Percentiles rank a stretch among this genome's conserved stretches.
phyloP scores from a whole-genome alignment of 2,888 invertebrate genomes.

The Drosophila longiperda region DNA sequence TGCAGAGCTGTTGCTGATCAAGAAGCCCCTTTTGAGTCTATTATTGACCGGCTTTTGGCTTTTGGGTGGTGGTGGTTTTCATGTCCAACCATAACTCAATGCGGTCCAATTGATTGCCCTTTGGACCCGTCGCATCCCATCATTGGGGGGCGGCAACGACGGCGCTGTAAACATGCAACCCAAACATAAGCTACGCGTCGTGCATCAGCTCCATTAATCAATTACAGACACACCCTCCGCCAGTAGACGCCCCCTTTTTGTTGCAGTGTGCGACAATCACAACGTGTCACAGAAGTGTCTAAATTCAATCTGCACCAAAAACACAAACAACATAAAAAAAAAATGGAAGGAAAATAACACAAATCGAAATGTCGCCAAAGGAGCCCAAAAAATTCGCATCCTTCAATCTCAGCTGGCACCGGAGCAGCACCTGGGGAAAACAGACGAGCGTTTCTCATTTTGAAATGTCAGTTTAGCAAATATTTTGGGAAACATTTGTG shows the following conservation, averaged over 20 bases:
- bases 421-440: constrained; percentile 34
- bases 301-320: constrained; percentile 50
- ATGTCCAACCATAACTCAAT: constrained; percentile 60
- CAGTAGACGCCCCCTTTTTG: not conserved
- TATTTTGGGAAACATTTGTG: constrained; percentile 10
- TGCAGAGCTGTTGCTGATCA: constrained; percentile 40
- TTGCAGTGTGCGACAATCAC: constrained; percentile 51
- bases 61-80: constrained; percentile 39
- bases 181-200: constrained; percentile 71
- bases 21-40: constrained; percentile 20
- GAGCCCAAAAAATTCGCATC: constrained; percentile 15
- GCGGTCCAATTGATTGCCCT: constrained; percentile 60
- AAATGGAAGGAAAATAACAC: not conserved
- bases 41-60: constrained; percentile 36
- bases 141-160: not conserved
- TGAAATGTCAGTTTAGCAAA: constrained; percentile 33
- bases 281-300: constrained; percentile 60
- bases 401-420: constrained; percentile 48
- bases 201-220: constrained; percentile 80
- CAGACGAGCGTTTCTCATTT: constrained; percentile 16
- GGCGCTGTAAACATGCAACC: constrained; percentile 55
- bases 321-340: not conserved
- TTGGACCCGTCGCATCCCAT: constrained; percentile 18
- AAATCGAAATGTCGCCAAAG: constrained; percentile 14
- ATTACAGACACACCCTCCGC: constrained; percentile 69